Conservation (phyloP, 2,888 invertebrate species). For the Arrhopalites spinosus region DNA sequence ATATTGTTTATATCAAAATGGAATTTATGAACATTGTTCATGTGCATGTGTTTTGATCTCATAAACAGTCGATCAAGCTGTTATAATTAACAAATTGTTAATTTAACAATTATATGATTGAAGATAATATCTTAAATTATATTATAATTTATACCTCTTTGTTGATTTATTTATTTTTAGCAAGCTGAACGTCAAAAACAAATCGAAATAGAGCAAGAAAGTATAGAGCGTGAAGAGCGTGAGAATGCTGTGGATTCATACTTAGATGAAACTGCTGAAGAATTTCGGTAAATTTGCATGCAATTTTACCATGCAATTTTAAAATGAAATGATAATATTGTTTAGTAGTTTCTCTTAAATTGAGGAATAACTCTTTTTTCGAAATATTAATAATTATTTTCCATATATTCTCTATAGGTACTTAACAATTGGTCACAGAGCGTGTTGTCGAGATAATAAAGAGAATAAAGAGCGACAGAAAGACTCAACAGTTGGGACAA, state of each 20-base stretch:
- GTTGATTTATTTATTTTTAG: neutral
- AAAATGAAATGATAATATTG: too few relatives aligned
- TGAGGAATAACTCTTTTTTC: too few relatives aligned
- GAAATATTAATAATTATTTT: too few relatives aligned
- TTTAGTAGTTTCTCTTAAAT: too few relatives aligned
- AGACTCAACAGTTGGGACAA: conserved; percentile 28
- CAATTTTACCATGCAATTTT: too few relatives aligned
- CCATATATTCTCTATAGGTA: conserved; percentile 1
- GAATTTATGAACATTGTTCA: too few relatives aligned
- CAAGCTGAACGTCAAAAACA: neutral
- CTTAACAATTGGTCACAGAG: conserved; percentile 34
- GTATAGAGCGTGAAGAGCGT: conserved; percentile 41
- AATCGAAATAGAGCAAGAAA: conserved; percentile 31
- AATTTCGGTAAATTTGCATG: conserved; percentile 35
- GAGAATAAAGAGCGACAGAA: conserved; percentile 24
- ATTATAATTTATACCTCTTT: neutral
- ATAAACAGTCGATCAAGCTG: too few relatives aligned
- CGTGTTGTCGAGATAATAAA: conserved; percentile 16
- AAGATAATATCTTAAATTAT: neutral
- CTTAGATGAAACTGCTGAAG: conserved; percentile 28
- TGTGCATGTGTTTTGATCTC: too few relatives aligned
- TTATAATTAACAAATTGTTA: neutral
- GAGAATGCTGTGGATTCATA: conserved; percentile 13
- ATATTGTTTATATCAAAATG: too few relatives aligned
- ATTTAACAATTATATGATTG: neutral